These are phyloP conservation scores for Agrenia bidenticulata DNA, from an alignment of 2,888 invertebrate species.

Conservation along the genomic window DNA sequence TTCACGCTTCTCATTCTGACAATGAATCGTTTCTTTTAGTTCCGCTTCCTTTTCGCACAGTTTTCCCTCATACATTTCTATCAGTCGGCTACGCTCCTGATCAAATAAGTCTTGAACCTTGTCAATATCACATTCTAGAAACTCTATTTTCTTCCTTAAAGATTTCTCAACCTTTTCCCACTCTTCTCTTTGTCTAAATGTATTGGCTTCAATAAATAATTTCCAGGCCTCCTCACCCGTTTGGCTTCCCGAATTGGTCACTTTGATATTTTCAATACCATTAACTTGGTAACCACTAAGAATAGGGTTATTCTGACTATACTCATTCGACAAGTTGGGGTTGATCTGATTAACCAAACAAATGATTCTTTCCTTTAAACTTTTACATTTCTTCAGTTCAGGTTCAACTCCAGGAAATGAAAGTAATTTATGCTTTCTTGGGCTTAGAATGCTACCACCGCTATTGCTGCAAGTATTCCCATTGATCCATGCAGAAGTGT, in stretches of 20 bases:
- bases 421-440: constrained; percentile 37
- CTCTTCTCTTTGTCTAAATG: constrained; percentile 36
- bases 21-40: constrained; percentile 56
- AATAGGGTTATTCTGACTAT: not conserved
- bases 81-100: constrained; percentile 39
- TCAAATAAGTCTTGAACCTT: constrained; percentile 44
- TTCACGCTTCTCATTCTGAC: constrained; percentile 41
- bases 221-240: constrained; percentile 43
- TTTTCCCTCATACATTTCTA: constrained; percentile 52
- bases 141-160: constrained; percentile 46
- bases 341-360: not conserved
- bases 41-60: constrained; percentile 62
- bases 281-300: not conserved
- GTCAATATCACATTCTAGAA: constrained; percentile 50
- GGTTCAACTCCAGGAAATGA: constrained; percentile 33
- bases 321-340: not conserved
- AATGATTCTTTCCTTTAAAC: not conserved
- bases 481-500: not conserved
- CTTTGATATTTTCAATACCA: not conserved
- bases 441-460: not conserved
- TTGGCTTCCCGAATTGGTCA: constrained; percentile 23
- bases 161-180: constrained; percentile 44
- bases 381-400: constrained; percentile 38
- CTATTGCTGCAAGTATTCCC: not conserved
- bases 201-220: constrained; percentile 39